A percentile compares a stretch with the other conserved stretches of the same genome.
Conservation (phyloP, 2,888 invertebrate species). For the Bombylius major region DNA sequence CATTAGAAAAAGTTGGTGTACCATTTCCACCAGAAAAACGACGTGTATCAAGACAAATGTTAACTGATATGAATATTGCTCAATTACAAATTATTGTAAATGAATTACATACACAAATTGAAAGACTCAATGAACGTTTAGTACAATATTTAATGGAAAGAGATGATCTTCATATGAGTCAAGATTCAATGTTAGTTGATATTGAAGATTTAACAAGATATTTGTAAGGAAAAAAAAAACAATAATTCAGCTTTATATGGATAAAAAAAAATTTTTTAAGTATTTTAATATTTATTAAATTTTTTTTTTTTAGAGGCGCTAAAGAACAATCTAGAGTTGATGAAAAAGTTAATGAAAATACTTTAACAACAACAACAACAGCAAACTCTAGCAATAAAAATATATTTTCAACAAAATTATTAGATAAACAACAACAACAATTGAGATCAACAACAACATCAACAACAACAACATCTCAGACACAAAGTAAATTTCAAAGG, state of each 20-base stretch:
- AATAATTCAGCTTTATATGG: background rate
- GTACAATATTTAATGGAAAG: conserved; percentile 82
- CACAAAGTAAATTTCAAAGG: conserved; percentile 15
- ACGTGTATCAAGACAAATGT: conserved; percentile 68
- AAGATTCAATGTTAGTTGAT: conserved; percentile 94
- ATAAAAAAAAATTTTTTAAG: background rate
- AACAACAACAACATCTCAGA: conserved; percentile 4
- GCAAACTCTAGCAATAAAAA: conserved; percentile 2
- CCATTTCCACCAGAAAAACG: conserved; percentile 72
- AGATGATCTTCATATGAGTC: conserved; percentile 94
- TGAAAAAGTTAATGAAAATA: conserved; percentile 2
- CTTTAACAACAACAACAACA: background rate
- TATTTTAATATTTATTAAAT: background rate
- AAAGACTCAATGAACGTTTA: conserved; percentile 78
- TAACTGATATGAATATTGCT: conserved; percentile 87
- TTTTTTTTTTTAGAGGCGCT: conserved; percentile 36
- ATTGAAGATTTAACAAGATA: conserved; percentile 90
- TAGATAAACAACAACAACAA: background rate
- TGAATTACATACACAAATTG: conserved; percentile 87
- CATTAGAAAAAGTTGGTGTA: conserved; percentile 69
- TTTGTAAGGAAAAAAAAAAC: conserved; percentile 48
- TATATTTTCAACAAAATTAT: background rate
- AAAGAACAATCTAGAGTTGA: conserved; percentile 37
- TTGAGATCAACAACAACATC: background rate
- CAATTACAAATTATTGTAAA: conserved; percentile 87